Base-by-base conservation (phyloP, 2,113 vertebrate genomes). In the Penelope pileata region DNA sequence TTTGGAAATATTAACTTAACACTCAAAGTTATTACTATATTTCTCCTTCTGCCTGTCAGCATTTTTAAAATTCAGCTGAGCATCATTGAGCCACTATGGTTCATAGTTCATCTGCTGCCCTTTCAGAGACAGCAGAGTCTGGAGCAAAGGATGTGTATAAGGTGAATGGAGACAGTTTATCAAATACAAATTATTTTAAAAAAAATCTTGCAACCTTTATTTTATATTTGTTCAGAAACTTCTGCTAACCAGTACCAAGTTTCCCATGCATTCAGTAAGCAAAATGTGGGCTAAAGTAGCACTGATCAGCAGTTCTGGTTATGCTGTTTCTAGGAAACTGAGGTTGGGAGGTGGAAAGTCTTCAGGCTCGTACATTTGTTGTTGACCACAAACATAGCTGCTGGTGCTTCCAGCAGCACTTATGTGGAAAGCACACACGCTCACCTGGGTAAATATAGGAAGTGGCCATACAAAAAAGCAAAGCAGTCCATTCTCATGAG, bases 251-350 rank as follows among this genome's bases (percentile, higher is more conserved):
- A 50, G 53, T 36, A 29, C 23, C 30, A 53, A 42, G 22, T 74
- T 58, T 74, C 74, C 12, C n/a, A 4, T 11, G 7, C 3, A 8
- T 64, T 53, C 16, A 5, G n/a, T 22, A 7, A 0, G 0, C 16
- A 12, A 10, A 50, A 32, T 1, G 7, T 56, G 42, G 10, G 43
- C 67, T 74, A 9, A 51, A 76, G 24, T 30, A 30, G 34, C 21
- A 16, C n/a, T 17, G 47, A 29, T 38, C 3, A 81, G 34, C 29
- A 7, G 50, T 81, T 76, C 24, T 59, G 36, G 26, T 47, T 70
- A 7, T 53, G 30, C 6, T 67, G 12, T 40, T 76, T 54, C 50
- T 34, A 34, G 64, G 34, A 81, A 62, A 18, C 18, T 8, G 10
- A 21, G 62, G n/a, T n/a, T n/a, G n/a, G n/a, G n/a, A n/a, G n/a